Percentiles rank a stretch among this genome's conserved stretches.
Evolutionary conservation across 2,888 invertebrate species (phyloP).

Genomic region (Lycocerus yunnanus): DNA sequence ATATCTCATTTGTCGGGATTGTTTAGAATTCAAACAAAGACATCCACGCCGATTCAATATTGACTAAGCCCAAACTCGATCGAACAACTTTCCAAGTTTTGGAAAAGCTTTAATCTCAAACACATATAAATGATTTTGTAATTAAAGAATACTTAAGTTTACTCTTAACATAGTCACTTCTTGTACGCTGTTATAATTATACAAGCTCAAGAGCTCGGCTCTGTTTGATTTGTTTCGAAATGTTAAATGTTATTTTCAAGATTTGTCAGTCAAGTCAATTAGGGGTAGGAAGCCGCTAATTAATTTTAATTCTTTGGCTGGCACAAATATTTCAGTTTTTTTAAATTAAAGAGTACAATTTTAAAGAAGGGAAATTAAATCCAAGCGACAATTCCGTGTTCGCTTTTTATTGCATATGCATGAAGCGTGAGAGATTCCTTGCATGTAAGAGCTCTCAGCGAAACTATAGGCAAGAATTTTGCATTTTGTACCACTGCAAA

Average conservation of each 20-base stretch:
- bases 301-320: not conserved
- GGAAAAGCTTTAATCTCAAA: not conserved
- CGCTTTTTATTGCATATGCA: not conserved
- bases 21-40: slow-evolving; percentile 1
- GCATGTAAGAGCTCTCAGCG: not conserved
- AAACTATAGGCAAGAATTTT: not conserved
- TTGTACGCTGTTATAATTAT: not conserved
- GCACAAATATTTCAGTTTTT: not conserved
- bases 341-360: not conserved
- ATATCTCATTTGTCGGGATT: not conserved
- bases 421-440: not conserved
- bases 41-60: slow-evolving; percentile 5
- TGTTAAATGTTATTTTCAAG: not conserved
- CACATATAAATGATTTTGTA: not conserved
- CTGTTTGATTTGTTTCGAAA: not conserved
- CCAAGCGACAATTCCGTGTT: not conserved
- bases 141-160: not conserved
- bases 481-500: too few species aligned
- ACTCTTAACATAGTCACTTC: not conserved
- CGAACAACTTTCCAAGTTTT: slow-evolving; percentile 1
- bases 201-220: too few species aligned
- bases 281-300: not conserved
- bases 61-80: slow-evolving; percentile 15
- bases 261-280: not conserved
- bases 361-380: not conserved